These are phyloP conservation scores for Dromococcyx pavoninus DNA, from an alignment of 2,797 vertebrate species.

Conservation along the genomic window DNA sequence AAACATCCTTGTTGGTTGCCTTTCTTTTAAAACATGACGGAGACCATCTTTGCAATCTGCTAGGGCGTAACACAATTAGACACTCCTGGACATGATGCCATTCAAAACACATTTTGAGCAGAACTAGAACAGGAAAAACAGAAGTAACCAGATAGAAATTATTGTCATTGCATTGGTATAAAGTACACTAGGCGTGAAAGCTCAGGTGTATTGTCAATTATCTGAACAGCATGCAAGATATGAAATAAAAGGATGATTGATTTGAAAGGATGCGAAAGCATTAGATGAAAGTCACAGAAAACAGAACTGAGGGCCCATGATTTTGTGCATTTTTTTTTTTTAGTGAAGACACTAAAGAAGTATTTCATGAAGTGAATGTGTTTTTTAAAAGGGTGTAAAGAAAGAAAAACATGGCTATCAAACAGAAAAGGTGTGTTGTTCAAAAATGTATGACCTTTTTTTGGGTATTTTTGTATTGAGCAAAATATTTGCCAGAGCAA, in stretches of 20 bases:
- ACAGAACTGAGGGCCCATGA: background rate
- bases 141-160: background rate
- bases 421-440: background rate
- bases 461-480: background rate
- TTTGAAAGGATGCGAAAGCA: constrained; percentile 31
- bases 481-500: background rate
- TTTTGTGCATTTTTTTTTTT: background rate
- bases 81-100: background rate
- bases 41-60: background rate
- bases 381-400: background rate
- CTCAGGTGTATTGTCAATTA: constrained; percentile 20
- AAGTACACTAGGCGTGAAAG: background rate
- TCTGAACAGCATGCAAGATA: background rate
- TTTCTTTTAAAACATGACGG: background rate
- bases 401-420: background rate
- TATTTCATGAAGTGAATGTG: background rate
- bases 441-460: background rate
- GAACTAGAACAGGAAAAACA: background rate
- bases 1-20: background rate
- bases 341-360: background rate
- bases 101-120: background rate
- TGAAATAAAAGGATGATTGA: constrained; percentile 24
- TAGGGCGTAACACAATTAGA: background rate
- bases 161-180: background rate
- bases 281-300: background rate